Evolutionary conservation across 2,888 invertebrate species (phyloP), one percentile per base, ranked within the genome.

Genomic region (Nemapogon koenigi): DNA sequence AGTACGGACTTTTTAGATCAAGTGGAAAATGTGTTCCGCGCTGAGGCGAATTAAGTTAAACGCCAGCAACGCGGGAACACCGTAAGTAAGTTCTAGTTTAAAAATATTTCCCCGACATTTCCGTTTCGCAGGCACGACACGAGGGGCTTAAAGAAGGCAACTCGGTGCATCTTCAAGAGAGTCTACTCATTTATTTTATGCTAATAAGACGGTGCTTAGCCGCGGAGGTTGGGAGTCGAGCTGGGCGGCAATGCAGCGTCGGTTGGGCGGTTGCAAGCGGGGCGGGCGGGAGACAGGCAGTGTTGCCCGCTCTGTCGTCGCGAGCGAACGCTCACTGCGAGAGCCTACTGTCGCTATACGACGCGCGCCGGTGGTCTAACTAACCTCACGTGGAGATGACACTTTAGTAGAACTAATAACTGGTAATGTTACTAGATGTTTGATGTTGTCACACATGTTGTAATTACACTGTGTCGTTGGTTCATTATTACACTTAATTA

Each of bases 271-370:
- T 19, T 40, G 43, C 41, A 33, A 16, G 29, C 32, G 40, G 35
- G 58, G 55, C 46, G 59, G 52, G 59, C 53, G 59, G 26, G 62
- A 61, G 53, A 59, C 54, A 47, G 53, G 49, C 71, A 76, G 76
- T 76, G 61, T 55, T 60, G 63, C 64, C 61, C 65, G 69, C 56
- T 52, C 59, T 66, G 58, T 62, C 68, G 63, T 47, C 57, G 65
- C 53, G 71, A 60, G 62, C 60, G 69, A 60, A 66, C 75, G 67
- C 57, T 51, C 17, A 4, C 28, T 4, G 28, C 22, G 22, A 6
- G 7, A 10, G 50, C 56, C 55, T 54, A 17, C 16, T n/a, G n/a
- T n/a, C 45, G 44, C 46, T 43, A 36, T 47, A 49, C 49, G 39
- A 33, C 38, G 39, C 19, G 42, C 45, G 45, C 43, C 45, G 43